Evolutionary conservation across 2,113 vertebrate genomes (phyloP).

Genomic region (Sigmodon hispidus): DNA sequence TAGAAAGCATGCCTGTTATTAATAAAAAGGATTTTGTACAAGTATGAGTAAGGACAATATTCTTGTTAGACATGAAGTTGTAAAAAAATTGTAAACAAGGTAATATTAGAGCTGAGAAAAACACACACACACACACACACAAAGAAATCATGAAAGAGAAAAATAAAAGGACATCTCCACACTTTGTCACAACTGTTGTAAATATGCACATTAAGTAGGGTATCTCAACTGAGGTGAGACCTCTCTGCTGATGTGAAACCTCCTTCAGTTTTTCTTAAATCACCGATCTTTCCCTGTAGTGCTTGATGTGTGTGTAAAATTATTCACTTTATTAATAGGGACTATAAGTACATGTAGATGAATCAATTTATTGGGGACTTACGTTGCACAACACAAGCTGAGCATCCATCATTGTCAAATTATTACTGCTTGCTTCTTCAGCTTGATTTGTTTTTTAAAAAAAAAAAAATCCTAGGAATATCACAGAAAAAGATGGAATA

Average conservation of each 20-base stretch:
- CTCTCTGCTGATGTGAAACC: conserved; percentile 1
- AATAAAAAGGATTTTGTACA: background rate
- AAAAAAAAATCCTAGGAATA: conserved; percentile 38
- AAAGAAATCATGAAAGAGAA: background rate
- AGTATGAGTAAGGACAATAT: background rate
- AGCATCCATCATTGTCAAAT: background rate
- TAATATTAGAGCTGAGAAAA: background rate
- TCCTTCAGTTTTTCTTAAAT: background rate
- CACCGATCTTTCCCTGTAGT: background rate
- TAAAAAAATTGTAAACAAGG: background rate
- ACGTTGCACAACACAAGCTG: background rate
- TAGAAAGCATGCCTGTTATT: background rate
- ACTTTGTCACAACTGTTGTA: background rate
- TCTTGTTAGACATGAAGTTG: conserved; percentile 36
- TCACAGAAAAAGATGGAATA: background rate
- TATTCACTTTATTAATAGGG: background rate
- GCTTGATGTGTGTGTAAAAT: conserved; percentile 38
- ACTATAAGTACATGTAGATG: background rate
- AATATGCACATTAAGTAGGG: background rate
- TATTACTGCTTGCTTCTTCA: background rate
- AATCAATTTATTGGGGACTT: background rate
- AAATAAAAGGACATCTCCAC: background rate
- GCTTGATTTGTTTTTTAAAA: background rate
- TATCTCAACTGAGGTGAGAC: background rate
- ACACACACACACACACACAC: too few species aligned